Percentiles rank a stretch among this genome's conserved stretches.
phyloP scores from a whole-genome alignment of 2,113 vertebrate genomes.

The Oxygymnocypris stewartii region DNA sequence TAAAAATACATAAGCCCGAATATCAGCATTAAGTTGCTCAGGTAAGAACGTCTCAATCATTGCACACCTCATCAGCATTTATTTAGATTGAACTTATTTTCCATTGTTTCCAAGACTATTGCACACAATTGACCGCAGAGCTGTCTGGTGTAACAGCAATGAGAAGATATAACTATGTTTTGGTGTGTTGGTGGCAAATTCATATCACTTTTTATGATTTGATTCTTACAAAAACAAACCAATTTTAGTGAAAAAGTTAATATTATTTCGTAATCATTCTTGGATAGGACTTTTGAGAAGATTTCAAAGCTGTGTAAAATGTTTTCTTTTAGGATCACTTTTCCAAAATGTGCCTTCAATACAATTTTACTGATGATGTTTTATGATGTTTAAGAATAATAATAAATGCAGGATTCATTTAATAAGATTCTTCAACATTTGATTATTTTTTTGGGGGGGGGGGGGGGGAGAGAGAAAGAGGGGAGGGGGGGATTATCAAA shows the following conservation, averaged over 20 bases:
- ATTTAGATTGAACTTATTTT: background rate
- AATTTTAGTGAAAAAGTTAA: background rate
- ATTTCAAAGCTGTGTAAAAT: slow-evolving; percentile 4
- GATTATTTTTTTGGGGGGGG: too few relatives aligned
- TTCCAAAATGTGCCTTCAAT: slow-evolving; percentile 31
- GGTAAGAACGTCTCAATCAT: background rate
- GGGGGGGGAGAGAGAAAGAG: too few relatives aligned
- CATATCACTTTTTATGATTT: background rate
- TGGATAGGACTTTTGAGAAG: background rate
- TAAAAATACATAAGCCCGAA: background rate
- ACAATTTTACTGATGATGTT: slow-evolving; percentile 8
- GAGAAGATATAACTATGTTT: background rate
- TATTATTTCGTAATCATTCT: background rate
- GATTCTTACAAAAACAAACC: background rate
- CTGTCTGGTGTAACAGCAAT: background rate
- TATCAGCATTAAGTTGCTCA: background rate
- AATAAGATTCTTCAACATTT: background rate
- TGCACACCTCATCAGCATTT: background rate
- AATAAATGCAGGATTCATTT: slow-evolving; percentile 28
- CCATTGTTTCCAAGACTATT: background rate
- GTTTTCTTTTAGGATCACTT: background rate
- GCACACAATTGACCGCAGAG: too few relatives aligned
- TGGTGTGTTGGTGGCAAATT: background rate
- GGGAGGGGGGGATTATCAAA: too few relatives aligned
- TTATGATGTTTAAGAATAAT: slow-evolving; percentile 2